phyloP scores from a whole-genome alignment of 2,113 vertebrate genomes.

The Tautogolabrus adspersus region DNA sequence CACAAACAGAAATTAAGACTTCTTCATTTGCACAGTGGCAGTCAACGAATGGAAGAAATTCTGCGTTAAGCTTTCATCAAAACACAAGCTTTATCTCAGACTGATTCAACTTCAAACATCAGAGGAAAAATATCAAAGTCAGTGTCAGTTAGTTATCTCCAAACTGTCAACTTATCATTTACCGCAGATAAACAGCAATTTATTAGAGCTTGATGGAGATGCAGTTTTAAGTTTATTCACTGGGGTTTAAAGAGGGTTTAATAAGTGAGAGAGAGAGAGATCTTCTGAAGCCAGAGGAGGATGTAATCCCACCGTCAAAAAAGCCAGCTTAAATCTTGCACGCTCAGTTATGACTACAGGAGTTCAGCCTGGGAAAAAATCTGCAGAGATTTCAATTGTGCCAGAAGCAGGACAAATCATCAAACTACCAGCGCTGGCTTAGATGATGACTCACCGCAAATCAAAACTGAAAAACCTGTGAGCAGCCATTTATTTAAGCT shows the following conservation, averaged over 20 bases:
- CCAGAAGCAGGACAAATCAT: constrained; percentile 26
- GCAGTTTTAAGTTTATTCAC: constrained; percentile 45
- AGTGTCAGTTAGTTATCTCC: constrained; percentile 5
- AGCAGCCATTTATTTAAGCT: constrained; percentile 9
- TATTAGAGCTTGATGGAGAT: constrained; percentile 33
- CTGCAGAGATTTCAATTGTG: constrained; percentile 27
- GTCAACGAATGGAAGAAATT: constrained; percentile 20
- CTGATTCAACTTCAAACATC: constrained; percentile 35
- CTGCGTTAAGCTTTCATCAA: constrained; percentile 28
- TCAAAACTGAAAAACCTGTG: constrained; percentile 8
- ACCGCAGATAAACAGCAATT: constrained; percentile 32
- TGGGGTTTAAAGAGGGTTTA: constrained; percentile 39
- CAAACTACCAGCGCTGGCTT: constrained; percentile 17
- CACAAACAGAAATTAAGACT: constrained; percentile 20
- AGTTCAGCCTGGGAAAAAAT: constrained; percentile 41
- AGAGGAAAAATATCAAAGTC: constrained; percentile 28
- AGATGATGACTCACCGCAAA: constrained; percentile 41
- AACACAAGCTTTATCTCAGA: constrained; percentile 33
- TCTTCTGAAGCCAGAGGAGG: constrained; percentile 39
- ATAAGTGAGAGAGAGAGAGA: constrained; percentile 37
- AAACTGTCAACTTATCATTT: constrained; percentile 52
- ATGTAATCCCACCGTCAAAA: constrained; percentile 30
- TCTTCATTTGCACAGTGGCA: constrained; percentile 32
- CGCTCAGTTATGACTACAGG: constrained; percentile 27
- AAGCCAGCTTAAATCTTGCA: constrained; percentile 46